Percentiles rank a stretch among this genome's conserved stretches.
Conservation (phyloP, 37 sponge, comb jelly and placozoan genomes). For the Haliclona indistincta region DNA sequence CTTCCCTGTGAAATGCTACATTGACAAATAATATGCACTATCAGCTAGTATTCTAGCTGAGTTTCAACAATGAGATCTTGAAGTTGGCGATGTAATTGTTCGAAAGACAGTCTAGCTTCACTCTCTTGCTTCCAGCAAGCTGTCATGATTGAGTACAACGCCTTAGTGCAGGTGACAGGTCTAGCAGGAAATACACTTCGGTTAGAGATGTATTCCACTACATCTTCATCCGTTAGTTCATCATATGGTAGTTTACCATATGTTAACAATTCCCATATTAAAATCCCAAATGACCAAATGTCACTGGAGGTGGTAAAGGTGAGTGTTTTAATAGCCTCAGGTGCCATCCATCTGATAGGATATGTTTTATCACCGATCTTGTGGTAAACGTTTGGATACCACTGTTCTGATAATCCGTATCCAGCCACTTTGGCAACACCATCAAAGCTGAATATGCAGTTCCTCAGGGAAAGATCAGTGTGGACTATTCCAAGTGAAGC, state of each 20-base stretch:
- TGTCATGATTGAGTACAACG: conserved; percentile 24
- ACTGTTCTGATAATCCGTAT: conserved; percentile 46
- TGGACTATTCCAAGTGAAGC: conserved; percentile 41
- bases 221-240: conserved; percentile 41
- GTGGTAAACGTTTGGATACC: conserved; percentile 70
- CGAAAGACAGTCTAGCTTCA: conserved; percentile 32
- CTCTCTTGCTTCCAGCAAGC: conserved; percentile 51
- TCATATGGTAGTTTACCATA: conserved; percentile 62
- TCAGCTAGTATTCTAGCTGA: not conserved
- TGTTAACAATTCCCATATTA: conserved; percentile 70
- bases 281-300: conserved; percentile 72
- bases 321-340: conserved; percentile 40
- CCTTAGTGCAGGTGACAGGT: conserved; percentile 41
- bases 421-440: conserved; percentile 62
- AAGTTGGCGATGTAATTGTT: conserved; percentile 44
- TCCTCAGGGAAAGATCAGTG: conserved; percentile 63
- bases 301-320: conserved; percentile 58
- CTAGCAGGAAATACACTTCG: conserved; percentile 1
- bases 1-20: not conserved
- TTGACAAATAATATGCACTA: not conserved
- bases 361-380: conserved; percentile 2
- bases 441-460: conserved; percentile 59
- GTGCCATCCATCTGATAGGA: conserved; percentile 76
- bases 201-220: conserved; percentile 10
- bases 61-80: conserved; percentile 20